Evolutionary conservation across 2,888 invertebrate genomes (phyloP).

Genomic region (Amblyjoppa fuscipennis): DNA sequence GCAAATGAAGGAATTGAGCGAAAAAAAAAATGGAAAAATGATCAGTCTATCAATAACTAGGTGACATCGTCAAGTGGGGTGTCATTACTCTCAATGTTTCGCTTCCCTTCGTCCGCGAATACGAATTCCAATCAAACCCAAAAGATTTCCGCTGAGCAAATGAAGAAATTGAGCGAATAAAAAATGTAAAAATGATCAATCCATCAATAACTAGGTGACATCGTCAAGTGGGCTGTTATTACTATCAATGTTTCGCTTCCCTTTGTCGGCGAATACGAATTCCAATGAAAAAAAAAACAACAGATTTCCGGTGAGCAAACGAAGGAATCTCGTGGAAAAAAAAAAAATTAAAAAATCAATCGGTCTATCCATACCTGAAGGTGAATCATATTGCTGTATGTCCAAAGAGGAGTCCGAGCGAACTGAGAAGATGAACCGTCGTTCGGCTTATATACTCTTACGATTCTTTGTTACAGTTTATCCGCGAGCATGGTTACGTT

Average conservation of each 20-base stretch:
- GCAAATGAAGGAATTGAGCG: background rate
- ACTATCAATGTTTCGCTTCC: background rate
- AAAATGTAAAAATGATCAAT: background rate
- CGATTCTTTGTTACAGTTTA: conserved; percentile 84
- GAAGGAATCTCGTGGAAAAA: background rate
- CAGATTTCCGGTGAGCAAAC: background rate
- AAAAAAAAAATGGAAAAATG: background rate
- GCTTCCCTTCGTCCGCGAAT: background rate
- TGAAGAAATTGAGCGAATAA: background rate
- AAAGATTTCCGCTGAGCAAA: background rate
- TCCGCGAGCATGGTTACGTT: conserved; percentile 73
- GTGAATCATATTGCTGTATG: conserved; percentile 81
- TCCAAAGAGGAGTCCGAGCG: conserved; percentile 79
- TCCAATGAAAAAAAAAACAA: background rate
- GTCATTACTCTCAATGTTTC: background rate
- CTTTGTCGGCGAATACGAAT: background rate
- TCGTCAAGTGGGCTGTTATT: background rate
- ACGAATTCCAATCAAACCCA: background rate
- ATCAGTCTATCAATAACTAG: conserved; percentile 76
- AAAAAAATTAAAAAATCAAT: background rate
- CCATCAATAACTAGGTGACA: conserved; percentile 77
- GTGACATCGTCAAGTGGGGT: conserved; percentile 31
- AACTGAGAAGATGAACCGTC: conserved; percentile 81
- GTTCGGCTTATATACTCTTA: conserved; percentile 81
- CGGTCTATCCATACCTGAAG: conserved; percentile 77